These are phyloP conservation scores for Tympanoctomys barrerae DNA, from an alignment of 2,797 vertebrate genomes.

Conservation along the genomic window DNA sequence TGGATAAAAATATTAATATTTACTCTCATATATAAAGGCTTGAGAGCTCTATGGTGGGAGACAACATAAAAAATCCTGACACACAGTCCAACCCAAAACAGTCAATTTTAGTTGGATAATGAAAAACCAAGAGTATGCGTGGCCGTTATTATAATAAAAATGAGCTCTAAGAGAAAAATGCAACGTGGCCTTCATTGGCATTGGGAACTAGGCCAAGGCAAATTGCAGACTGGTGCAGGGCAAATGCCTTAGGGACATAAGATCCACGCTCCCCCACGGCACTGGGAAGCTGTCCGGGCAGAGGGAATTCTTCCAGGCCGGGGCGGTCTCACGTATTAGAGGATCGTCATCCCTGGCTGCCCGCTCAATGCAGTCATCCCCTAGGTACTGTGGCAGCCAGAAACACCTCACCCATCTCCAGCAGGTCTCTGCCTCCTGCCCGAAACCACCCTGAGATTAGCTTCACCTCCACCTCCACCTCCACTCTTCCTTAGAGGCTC, in stretches of 20 bases:
- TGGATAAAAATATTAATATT: not conserved
- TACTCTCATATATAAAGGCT: not conserved
- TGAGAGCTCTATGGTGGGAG: not conserved
- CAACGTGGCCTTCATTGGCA: not conserved
- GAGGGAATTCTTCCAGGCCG: not conserved
- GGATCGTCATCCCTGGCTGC: not conserved
- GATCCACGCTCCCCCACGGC: not conserved
- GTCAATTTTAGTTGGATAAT: not conserved
- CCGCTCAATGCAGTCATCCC: not conserved
- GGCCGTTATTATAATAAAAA: not conserved
- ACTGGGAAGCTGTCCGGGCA: not conserved
- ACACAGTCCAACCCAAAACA: not conserved
- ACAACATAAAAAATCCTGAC: not conserved
- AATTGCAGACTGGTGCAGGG: not conserved
- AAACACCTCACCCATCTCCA: not conserved
- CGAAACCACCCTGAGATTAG: not conserved
- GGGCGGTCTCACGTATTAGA: not conserved
- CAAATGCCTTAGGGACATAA: not conserved
- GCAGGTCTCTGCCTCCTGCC: not conserved
- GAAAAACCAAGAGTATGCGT: accelerated
- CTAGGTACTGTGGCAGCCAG: not conserved
- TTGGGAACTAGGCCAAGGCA: not conserved
- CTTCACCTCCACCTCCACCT: no score
- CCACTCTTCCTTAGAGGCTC: not conserved
- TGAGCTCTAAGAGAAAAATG: not conserved